A percentile compares a stretch with the other conserved stretches of the same genome.
phyloP scores from a whole-genome alignment of 2,113 vertebrate genomes.

The Heptranchias perlo region DNA sequence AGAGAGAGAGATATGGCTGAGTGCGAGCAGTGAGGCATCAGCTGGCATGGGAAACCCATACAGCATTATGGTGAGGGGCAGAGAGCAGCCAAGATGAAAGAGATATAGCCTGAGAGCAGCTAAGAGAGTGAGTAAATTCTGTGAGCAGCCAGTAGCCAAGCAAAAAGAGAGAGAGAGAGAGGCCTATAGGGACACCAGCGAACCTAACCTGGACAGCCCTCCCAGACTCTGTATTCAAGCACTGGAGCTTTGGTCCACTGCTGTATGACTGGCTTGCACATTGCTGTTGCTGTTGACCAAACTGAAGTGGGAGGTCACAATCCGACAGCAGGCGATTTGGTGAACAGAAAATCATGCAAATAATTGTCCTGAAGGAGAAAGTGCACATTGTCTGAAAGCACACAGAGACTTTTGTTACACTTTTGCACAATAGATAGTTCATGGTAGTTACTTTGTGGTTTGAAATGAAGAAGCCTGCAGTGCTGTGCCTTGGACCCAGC shows the following conservation, averaged over 20 bases:
- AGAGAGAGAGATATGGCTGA: background rate
- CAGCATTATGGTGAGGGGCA: background rate
- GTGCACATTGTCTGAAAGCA: background rate
- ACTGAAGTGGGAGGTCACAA: too few relatives aligned
- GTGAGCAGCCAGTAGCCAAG: background rate
- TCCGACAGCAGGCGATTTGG: background rate
- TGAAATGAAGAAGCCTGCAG: too few relatives aligned
- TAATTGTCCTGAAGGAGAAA: background rate
- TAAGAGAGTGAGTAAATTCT: background rate
- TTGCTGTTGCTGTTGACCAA: too few relatives aligned
- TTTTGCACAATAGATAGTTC: background rate
- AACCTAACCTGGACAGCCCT: too few relatives aligned
- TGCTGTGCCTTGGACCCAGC: too few relatives aligned
- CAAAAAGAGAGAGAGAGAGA: background rate
- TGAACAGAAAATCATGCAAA: background rate
- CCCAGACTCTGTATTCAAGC: background rate
- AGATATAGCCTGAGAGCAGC: background rate
- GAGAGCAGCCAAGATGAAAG: background rate
- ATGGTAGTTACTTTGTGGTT: background rate
- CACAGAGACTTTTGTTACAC: background rate
- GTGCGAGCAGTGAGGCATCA: background rate
- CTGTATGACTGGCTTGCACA: too few relatives aligned
- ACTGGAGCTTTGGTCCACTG: background rate
- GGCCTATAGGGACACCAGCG: too few relatives aligned
- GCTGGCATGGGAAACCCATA: background rate